Base-by-base conservation (phyloP, 1,140 invertebrate species). In the Saccostrea glomerata region DNA sequence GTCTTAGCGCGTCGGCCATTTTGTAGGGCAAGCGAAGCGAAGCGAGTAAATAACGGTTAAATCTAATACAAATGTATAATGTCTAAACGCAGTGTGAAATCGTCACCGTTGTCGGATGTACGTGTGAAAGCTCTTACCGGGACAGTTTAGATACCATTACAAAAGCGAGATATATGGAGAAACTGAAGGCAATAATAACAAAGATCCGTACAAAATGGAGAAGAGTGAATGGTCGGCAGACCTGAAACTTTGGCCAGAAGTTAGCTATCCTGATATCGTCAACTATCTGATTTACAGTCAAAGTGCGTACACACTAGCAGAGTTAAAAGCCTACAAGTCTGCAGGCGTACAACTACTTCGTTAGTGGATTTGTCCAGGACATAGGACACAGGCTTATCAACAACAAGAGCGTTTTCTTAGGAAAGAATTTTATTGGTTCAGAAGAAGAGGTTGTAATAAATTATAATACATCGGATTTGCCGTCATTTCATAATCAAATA, bases 341-440 rank as follows among this genome's bases (percentile, higher is more conserved):
- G 30, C 30, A 36, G 17, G 88, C 91, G 7, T 91, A 91, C 84
- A 90, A 91, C 66, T 85, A 91, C 40, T 91, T 89, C 84, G 89
- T 91, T 13, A 83, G 23, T 56, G 89, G 90, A n/a, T 91, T 36
- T 36, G 87, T 87, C 17, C 23, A 58, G 25, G 86, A 87, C 55
- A 54, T 87, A 58, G 66, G 66, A 30, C 84, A 85, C 7, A 17
- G 30, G 25, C n/a, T 17, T 82, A 25, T 30, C 47, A 82, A 20
- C 17, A 15, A 15, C n/a, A 86, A 47, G 47, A 73, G 58, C 40
- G 58, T 86, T 17, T 86, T 70, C 47, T 40, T 86, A 36, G 85
- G 25, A 6, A 73, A 86, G 47, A 47, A 47, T 47, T 47, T 47
- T 47, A 47, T 47, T 47, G 47, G 47, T 47, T 47, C 9, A 47